These are phyloP conservation scores for Drosophila rhopaloa DNA, from an alignment of 1,140 invertebrate species.

Conservation along the genomic window DNA sequence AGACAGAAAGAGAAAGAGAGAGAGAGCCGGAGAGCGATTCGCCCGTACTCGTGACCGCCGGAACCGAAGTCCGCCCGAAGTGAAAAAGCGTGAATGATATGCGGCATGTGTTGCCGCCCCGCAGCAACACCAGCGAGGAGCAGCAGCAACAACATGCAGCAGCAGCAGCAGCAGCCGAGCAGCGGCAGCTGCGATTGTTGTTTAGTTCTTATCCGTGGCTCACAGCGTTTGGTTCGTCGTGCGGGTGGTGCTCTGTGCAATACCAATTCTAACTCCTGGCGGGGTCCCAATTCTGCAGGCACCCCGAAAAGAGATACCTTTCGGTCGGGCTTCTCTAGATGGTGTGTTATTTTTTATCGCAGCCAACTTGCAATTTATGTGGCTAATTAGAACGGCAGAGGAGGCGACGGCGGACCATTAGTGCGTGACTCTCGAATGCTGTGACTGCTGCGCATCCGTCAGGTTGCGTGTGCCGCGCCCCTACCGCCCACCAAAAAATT, in stretches of 20 bases:
- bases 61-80: conserved; percentile 3
- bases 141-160: conserved; percentile 1
- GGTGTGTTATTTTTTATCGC: conserved; percentile 14
- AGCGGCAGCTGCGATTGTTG: conserved; percentile 30
- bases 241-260: conserved; percentile 14
- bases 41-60: conserved; percentile 1
- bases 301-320: background rate
- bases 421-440: conserved; percentile 39
- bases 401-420: conserved; percentile 20
- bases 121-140: conserved; percentile 10
- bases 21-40: conserved; percentile 2
- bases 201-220: conserved; percentile 55
- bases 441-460: conserved; percentile 39
- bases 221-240: conserved; percentile 56
- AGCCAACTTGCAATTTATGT: conserved; percentile 44
- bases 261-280: conserved; percentile 2
- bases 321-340: background rate
- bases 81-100: conserved; percentile 34
- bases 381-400: conserved; percentile 32
- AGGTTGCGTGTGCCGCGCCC: conserved; percentile 35
- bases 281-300: background rate
- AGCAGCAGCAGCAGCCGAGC: conserved; percentile 33
- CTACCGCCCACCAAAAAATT: background rate
- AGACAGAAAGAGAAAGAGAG: background rate
- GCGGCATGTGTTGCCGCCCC: conserved; percentile 10